Evolutionary conservation across 2,797 vertebrate species (phyloP).

Genomic region (Pseudocheirus occidentalis): DNA sequence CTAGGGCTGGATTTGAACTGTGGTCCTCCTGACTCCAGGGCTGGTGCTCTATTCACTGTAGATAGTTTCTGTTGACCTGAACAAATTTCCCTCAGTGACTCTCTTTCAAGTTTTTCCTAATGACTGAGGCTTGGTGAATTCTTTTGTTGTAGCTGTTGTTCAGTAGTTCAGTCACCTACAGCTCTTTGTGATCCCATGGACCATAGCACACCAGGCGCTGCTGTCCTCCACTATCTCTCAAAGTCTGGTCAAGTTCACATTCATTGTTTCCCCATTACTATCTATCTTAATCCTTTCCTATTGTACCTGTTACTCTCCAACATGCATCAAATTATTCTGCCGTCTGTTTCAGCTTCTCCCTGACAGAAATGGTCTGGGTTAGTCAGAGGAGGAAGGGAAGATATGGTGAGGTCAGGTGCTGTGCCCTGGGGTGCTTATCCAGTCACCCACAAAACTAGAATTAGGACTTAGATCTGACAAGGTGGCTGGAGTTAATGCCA

Average conservation of each 20-base stretch:
- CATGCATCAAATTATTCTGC: background rate
- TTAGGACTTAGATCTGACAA: background rate
- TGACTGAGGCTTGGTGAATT: background rate
- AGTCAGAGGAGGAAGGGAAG: conserved; percentile 13
- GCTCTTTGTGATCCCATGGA: background rate
- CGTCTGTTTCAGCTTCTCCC: background rate
- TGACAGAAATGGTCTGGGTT: background rate
- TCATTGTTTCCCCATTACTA: background rate
- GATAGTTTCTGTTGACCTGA: background rate
- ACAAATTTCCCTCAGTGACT: background rate
- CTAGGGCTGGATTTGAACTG: too few relatives aligned
- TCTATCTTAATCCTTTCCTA: conserved; percentile 25
- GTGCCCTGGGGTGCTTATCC: background rate
- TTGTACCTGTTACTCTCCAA: background rate
- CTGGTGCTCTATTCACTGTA: background rate
- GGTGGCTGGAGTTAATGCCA: background rate
- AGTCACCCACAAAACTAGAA: background rate
- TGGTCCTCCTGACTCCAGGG: too few relatives aligned
- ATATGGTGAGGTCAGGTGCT: background rate
- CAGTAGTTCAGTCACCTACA: background rate
- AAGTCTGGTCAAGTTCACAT: background rate
- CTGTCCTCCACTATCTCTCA: background rate
- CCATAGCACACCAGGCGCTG: background rate
- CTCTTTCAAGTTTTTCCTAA: background rate
- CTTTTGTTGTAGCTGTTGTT: background rate